Percentiles rank a stretch among this genome's conserved stretches.
phyloP scores from a whole-genome alignment of 2,113 vertebrate genomes.

The Stictonetta naevosa region DNA sequence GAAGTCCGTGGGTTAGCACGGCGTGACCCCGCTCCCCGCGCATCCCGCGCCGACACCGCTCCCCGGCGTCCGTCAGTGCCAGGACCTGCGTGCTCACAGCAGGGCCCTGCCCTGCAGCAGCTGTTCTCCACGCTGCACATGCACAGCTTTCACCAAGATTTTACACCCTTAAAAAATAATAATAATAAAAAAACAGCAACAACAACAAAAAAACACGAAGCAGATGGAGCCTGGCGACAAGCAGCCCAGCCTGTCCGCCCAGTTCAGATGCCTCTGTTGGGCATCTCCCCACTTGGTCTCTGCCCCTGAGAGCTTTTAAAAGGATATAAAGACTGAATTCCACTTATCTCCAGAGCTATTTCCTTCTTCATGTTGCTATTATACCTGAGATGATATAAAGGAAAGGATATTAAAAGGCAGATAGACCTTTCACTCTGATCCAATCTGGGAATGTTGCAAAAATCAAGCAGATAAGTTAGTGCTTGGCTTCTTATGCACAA shows the following conservation, averaged over 20 bases:
- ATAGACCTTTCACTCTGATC: not conserved
- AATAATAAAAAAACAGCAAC: not conserved
- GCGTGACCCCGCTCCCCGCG: accelerated
- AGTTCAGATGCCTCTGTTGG: not conserved
- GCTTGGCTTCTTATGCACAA: not conserved
- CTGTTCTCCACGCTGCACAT: not conserved
- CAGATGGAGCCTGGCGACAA: not conserved
- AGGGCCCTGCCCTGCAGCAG: not conserved
- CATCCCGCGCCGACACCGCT: not conserved
- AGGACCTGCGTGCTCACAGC: not conserved
- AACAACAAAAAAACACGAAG: not conserved
- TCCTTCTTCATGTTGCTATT: not conserved
- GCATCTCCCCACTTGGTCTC: not conserved
- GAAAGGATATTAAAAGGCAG: not conserved
- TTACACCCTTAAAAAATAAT: not conserved
- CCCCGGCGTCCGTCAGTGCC: accelerated
- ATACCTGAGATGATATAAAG: not conserved
- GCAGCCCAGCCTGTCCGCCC: not conserved
- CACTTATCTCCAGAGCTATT: not conserved
- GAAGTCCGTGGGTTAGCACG: not conserved
- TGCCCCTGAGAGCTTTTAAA: not conserved
- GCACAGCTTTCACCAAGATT: not conserved
- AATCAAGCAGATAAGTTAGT: not conserved
- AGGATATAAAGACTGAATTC: not conserved
- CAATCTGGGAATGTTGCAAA: not conserved